These are phyloP conservation scores for Agriopis aurantiaria DNA, from an alignment of 2,888 invertebrate genomes.

Conservation along the genomic window DNA sequence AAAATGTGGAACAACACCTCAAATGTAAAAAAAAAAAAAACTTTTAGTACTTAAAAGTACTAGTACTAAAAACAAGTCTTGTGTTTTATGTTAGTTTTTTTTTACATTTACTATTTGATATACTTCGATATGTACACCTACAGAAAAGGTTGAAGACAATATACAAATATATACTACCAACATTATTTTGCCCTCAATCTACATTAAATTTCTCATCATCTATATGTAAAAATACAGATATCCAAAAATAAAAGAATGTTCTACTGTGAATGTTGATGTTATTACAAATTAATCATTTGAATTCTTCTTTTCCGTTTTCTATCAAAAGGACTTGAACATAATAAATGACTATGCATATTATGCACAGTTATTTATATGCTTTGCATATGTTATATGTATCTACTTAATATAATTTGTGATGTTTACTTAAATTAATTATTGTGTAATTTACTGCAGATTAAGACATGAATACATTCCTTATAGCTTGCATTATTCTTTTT, in stretches of 20 bases:
- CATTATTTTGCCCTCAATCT: neutral
- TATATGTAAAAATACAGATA: constrained; percentile 24
- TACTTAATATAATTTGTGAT: neutral
- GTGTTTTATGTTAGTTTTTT: neutral
- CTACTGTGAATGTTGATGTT: neutral
- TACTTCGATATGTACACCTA: constrained; percentile 2
- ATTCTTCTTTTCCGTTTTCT: too few species aligned
- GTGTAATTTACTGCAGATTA: neutral
- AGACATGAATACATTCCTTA: neutral
- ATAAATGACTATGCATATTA: neutral
- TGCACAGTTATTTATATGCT: too few species aligned
- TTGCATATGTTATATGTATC: too few species aligned
- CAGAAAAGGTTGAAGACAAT: neutral
- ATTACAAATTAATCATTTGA: neutral
- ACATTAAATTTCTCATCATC: neutral
- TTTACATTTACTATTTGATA: neutral
- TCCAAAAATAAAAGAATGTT: constrained; percentile 19
- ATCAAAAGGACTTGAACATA: neutral
- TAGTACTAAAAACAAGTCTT: neutral
- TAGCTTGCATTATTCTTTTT: neutral
- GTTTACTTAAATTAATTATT: neutral
- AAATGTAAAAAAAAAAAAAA: too few species aligned
- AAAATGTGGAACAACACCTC: too few species aligned
- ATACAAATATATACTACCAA: neutral
- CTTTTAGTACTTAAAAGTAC: neutral